These are phyloP conservation scores for Ramazzottius varieornatus DNA, from an alignment of 2,888 invertebrate genomes.

Conservation along the genomic window DNA sequence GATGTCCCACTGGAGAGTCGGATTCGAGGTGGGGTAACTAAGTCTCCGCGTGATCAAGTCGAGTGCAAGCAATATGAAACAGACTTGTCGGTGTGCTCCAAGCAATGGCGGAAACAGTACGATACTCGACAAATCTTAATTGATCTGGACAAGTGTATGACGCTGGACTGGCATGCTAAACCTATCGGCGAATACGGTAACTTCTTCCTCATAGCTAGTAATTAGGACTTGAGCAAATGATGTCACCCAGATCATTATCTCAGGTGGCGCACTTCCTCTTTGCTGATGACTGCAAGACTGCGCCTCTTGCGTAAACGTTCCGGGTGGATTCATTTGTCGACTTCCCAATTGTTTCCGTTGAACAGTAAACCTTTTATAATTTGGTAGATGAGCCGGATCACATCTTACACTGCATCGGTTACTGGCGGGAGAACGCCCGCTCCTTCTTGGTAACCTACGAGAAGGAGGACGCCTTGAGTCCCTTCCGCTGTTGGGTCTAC, in stretches of 20 bases:
- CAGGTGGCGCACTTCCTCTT: no score
- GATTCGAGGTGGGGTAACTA: conserved; percentile 77
- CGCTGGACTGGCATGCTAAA: conserved; percentile 77
- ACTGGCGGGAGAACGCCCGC: conserved; percentile 87
- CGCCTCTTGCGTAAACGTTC: background rate
- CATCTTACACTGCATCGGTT: conserved; percentile 83
- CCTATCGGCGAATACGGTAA: conserved; percentile 48
- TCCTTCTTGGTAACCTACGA: conserved; percentile 87
- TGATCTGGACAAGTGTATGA: conserved; percentile 79
- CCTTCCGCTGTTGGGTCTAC: conserved; percentile 80
- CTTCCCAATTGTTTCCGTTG: conserved; percentile 2
- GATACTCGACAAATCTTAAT: conserved; percentile 53
- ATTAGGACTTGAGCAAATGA: no score
- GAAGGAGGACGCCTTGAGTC: conserved; percentile 75
- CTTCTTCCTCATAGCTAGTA: conserved; percentile 38
- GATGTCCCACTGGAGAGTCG: conserved; percentile 69
- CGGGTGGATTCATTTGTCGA: background rate
- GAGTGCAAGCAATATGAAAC: conserved; percentile 77
- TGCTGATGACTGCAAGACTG: conserved; percentile 5
- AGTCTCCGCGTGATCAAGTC: conserved; percentile 68
- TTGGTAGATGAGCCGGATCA: conserved; percentile 66
- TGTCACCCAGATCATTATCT: no score
- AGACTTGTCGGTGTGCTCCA: conserved; percentile 80
- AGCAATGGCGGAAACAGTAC: conserved; percentile 35
- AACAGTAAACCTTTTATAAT: no score